Base-by-base conservation (phyloP, 2,797 vertebrate species). In the Cetoscarus ocellatus region DNA sequence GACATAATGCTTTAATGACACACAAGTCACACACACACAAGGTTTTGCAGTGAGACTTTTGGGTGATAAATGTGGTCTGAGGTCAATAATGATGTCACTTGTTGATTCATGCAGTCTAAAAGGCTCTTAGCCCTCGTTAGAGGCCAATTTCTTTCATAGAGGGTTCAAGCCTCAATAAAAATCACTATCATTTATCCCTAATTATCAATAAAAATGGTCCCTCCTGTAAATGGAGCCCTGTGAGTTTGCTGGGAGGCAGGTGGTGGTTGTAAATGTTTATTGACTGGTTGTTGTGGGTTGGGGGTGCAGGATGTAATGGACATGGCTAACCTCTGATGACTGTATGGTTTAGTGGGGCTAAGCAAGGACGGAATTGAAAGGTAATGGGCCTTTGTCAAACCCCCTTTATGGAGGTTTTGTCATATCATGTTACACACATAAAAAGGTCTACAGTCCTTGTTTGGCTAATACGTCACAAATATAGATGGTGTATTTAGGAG, bases 61-160 rank as follows among this genome's bases (percentile, higher is more conserved):
- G 71, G 40, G 61, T 52, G 55, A 70, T 18, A 38, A 19, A 56
- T 18, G 27, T 74, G 67, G 67, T 15, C 47, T 57, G 58, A 57
- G 49, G 64, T 59, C 74, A 54, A 65, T 53, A n/a, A 70, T 91
- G 80, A 90, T 79, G 79, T 86, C 80, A 87, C 61, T 56, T 60
- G 61, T 73, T 65, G 70, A 63, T 43, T 61, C 15, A 45, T 61
- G 64, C 18, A 53, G 57, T 50, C 62, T 78, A 84, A 88, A 54
- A 49, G 77, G 59, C 81, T 79, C 67, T 88, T 72, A 86, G 80
- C 51, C 57, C 7, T 17, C 73, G 48, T 79, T 65, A 83, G 71
- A 65, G 76, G 60, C 60, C 63, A 71, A 34, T 52, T 67, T 52
- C 55, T 72, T 40, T 10, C 19, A 73, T 68, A 50, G 59, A 55